A percentile compares a stretch with the other conserved stretches of the same genome.
These are phyloP conservation scores for Montipora sp. DNA, from an alignment of 64 coral and sea anemone genomes.

Conservation along the genomic window DNA sequence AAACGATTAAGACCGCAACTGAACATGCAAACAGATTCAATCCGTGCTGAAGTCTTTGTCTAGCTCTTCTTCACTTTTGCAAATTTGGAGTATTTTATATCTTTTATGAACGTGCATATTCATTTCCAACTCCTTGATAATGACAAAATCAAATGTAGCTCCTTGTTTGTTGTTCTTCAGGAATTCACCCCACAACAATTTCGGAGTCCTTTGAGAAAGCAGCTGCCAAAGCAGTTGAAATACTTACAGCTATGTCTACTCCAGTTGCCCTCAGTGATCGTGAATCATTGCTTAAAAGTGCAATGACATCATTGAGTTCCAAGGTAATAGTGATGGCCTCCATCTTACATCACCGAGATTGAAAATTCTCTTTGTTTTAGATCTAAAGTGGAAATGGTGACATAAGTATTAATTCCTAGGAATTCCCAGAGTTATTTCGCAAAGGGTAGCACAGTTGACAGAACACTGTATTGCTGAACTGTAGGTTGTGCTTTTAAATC, in stretches of 20 bases:
- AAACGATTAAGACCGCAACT: too few relatives aligned
- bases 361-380: slow-evolving; percentile 23
- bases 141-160: too few relatives aligned
- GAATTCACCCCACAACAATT: slow-evolving; percentile 95
- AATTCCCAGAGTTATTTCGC: too few relatives aligned
- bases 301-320: slow-evolving; percentile 92
- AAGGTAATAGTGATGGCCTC: slow-evolving; percentile 59
- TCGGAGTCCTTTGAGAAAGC: slow-evolving; percentile 96
- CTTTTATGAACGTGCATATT: too few relatives aligned
- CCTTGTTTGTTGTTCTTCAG: slow-evolving; percentile 26
- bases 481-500: too few relatives aligned
- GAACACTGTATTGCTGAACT: too few relatives aligned
- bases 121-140: neutral
- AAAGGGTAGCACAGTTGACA: too few relatives aligned
- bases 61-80: too few relatives aligned
- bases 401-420: slow-evolving; percentile 71
- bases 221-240: slow-evolving; percentile 89
- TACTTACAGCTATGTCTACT: slow-evolving; percentile 85
- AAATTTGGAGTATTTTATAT: too few relatives aligned
- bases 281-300: slow-evolving; percentile 97
- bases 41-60: too few relatives aligned
- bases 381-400: slow-evolving; percentile 97
- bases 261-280: slow-evolving; percentile 90
- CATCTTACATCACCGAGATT: neutral
- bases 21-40: too few relatives aligned